phyloP scores from a whole-genome alignment of 2,797 vertebrate species.

The Lagodon rhomboides region DNA sequence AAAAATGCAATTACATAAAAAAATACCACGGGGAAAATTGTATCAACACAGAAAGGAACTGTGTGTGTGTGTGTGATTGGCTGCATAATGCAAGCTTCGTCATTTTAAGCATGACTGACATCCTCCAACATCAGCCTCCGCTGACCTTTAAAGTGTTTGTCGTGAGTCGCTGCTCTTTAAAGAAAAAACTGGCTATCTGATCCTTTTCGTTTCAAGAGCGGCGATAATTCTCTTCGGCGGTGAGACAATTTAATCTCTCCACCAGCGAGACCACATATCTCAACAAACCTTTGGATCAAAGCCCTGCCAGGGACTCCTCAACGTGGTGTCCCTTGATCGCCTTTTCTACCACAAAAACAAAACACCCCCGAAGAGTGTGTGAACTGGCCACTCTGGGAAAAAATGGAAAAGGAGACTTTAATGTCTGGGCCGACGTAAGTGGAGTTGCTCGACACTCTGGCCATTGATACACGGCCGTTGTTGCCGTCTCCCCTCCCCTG shows the following conservation, averaged over 20 bases:
- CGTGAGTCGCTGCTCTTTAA: constrained; percentile 53
- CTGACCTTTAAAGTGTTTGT: constrained; percentile 65
- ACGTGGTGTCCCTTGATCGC: constrained; percentile 58
- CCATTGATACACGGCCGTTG: constrained; percentile 66
- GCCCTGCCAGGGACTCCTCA: constrained; percentile 49
- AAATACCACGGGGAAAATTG: constrained; percentile 17
- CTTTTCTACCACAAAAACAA: constrained; percentile 65
- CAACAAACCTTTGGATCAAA: constrained; percentile 69
- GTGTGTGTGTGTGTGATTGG: constrained; percentile 10
- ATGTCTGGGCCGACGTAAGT: constrained; percentile 58
- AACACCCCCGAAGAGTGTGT: constrained; percentile 69
- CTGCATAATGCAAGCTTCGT: constrained; percentile 29
- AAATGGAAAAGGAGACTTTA: constrained; percentile 67
- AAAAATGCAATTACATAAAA: neutral
- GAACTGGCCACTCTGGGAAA: constrained; percentile 70
- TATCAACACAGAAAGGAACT: constrained; percentile 16
- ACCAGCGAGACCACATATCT: constrained; percentile 45
- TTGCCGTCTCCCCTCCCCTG: constrained; percentile 52
- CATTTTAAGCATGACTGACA: constrained; percentile 38
- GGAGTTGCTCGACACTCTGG: constrained; percentile 55
- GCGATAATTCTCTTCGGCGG: constrained; percentile 50
- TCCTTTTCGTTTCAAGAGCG: constrained; percentile 49
- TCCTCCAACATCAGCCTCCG: constrained; percentile 21
- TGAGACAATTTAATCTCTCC: constrained; percentile 61
- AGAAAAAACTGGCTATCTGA: constrained; percentile 44